Evolutionary conservation across 2,888 invertebrate species (phyloP), one percentile per base, ranked within the genome.

Genomic region (Corythucha ciliata): DNA sequence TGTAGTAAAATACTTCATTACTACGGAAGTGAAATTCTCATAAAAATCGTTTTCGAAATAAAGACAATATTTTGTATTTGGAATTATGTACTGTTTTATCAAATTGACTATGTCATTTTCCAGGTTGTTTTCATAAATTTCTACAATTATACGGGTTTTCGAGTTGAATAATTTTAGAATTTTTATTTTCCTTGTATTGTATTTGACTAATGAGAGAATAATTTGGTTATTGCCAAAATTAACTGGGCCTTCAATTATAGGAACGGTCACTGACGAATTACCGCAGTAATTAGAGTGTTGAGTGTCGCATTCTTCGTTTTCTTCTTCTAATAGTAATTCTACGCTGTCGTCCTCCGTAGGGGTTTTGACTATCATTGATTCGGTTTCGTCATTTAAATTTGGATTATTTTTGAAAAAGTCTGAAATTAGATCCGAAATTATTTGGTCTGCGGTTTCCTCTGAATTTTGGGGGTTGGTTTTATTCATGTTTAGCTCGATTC

Each of bases 71-170:
- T 46, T 46, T 10, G 8, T 36, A 7, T 46, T 46, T 5, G 46
- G 46, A 7, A 46, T 26, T 8, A 46, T 37, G 21, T 33, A 46
- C 6, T 32, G 16, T 37, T 34, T 33, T 12, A 46, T 34, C 12
- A 46, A 46, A 6, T 46, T 16, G 6, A 37, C 16, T 36, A 46
- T 20, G 22, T 46, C 46, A 6, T 14, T 37, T 21, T 46, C 46
- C 5, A 37, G 7, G 8, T 46, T 22, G 10, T 37, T 7, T 16
- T 12, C 12, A 7, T n/a, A 8, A 5, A 46, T 6, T 10, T 46
- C n/a, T 4, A 46, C 34, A 5, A 26, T 46, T 7, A 37, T 36
- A 20, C 46, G 29, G 7, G 16, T 32, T 36, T 16, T 37, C 5
- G 6, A 6, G 16, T 46, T 34, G 21, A 33, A 34, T 18, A 46